Conservation (phyloP, 2,888 invertebrate genomes). For the Tenthredo mesomela region DNA sequence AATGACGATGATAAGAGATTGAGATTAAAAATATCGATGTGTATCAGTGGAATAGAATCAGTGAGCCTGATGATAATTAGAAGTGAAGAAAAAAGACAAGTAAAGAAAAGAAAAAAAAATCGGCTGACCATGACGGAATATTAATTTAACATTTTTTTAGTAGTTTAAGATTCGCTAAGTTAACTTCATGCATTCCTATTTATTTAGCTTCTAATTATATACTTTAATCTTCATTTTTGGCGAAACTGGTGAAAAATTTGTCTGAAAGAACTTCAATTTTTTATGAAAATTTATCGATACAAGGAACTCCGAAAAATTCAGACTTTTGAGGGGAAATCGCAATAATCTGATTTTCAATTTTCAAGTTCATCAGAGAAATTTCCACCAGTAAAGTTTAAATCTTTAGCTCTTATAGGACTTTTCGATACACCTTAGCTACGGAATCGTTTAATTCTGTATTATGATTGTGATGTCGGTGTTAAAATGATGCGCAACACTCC, state of each 20-base stretch:
- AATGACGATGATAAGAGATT: not conserved
- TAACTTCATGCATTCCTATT: constrained; percentile 54
- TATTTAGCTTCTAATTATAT: constrained; percentile 51
- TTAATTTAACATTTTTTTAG: constrained; percentile 22
- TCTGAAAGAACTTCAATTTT: not conserved
- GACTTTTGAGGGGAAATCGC: not conserved
- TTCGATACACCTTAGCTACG: not conserved
- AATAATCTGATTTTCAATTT: not conserved
- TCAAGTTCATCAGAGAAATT: not conserved
- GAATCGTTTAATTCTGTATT: not conserved
- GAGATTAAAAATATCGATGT: not conserved
- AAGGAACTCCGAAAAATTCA: not conserved
- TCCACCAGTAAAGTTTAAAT: not conserved
- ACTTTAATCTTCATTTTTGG: not conserved
- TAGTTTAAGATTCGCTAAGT: constrained; percentile 41
- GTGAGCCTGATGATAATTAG: constrained; percentile 21
- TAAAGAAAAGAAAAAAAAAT: not conserved
- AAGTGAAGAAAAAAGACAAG: not conserved
- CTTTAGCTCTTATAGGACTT: not conserved
- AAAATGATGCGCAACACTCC: no score
- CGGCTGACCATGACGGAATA: constrained; percentile 47
- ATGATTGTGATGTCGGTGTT: not conserved
- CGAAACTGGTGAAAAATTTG: not conserved
- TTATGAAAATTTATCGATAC: not conserved
- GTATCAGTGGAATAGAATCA: not conserved